These are phyloP conservation scores for Tetragonisca angustula DNA, from an alignment of 2,888 invertebrate species.

Conservation along the genomic window DNA sequence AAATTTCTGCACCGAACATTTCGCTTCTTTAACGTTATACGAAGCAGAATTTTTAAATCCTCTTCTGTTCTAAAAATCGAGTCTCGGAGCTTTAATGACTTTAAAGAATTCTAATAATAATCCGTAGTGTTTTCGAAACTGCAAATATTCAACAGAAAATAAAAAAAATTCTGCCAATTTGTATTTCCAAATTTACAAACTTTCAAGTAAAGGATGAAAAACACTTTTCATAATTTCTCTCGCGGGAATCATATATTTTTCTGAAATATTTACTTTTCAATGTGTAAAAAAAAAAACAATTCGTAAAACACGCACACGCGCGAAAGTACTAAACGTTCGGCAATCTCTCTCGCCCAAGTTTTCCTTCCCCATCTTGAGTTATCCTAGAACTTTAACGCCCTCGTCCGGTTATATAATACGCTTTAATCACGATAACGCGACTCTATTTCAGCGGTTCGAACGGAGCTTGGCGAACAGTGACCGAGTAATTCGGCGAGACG, in stretches of 20 bases:
- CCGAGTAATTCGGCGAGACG: conserved; percentile 31
- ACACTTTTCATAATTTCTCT: neutral
- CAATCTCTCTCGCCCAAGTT: neutral
- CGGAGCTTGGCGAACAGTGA: conserved; percentile 19
- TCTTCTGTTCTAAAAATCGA: too few relatives aligned
- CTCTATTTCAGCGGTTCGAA: conserved; percentile 24
- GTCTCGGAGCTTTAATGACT: too few relatives aligned
- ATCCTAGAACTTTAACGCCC: neutral
- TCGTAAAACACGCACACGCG: too few relatives aligned
- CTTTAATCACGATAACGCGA: conserved; percentile 39
- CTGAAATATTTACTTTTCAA: neutral
- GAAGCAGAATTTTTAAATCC: too few relatives aligned
- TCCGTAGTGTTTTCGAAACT: neutral
- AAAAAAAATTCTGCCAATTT: neutral
- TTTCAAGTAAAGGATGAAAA: neutral
- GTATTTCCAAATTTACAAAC: neutral
- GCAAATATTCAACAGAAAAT: neutral
- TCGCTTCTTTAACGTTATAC: neutral
- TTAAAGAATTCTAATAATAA: neutral
- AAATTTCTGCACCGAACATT: neutral
- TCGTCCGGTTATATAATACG: conserved; percentile 18
- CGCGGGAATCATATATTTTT: neutral
- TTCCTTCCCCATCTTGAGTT: neutral
- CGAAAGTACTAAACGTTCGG: neutral
- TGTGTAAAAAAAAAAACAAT: neutral